phyloP scores from a whole-genome alignment of 2,888 invertebrate species.

The Clanis bilineata region DNA sequence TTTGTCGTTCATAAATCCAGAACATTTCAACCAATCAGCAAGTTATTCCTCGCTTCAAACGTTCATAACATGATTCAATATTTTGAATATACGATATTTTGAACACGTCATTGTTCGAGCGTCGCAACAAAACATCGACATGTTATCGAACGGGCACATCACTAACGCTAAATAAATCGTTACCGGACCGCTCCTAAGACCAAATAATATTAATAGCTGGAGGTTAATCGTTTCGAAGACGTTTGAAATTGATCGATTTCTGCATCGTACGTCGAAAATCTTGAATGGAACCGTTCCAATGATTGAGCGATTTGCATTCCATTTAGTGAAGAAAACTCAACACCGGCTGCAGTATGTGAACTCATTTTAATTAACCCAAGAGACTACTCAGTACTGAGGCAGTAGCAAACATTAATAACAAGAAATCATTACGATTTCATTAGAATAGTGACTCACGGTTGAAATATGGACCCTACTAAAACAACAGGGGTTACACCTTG shows the following conservation, averaged over 20 bases:
- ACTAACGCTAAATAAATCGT: constrained; percentile 71
- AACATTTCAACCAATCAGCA: too few relatives aligned
- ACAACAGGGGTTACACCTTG: not conserved
- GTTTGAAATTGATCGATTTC: constrained; percentile 65
- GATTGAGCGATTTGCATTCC: constrained; percentile 50
- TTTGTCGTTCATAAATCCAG: too few relatives aligned
- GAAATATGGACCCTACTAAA: too few relatives aligned
- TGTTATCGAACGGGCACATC: constrained; percentile 74
- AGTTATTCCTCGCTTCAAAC: constrained; percentile 22
- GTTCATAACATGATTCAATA: constrained; percentile 30
- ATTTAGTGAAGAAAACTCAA: constrained; percentile 33
- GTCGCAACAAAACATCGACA: constrained; percentile 71
- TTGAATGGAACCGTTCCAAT: constrained; percentile 39
- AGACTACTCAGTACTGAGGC: too few relatives aligned
- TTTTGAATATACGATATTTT: not conserved
- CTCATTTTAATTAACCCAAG: constrained; percentile 25
- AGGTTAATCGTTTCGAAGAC: constrained; percentile 70
- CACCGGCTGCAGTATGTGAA: constrained; percentile 21
- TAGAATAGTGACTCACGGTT: not conserved
- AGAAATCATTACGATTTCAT: not conserved
- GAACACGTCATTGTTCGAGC: constrained; percentile 39
- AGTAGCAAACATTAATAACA: not conserved
- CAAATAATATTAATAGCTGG: constrained; percentile 67
- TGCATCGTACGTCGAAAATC: constrained; percentile 42
- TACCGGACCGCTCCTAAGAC: constrained; percentile 53